Conservation (phyloP, 2,113 vertebrate genomes). For the Rafetus swinhoei region DNA sequence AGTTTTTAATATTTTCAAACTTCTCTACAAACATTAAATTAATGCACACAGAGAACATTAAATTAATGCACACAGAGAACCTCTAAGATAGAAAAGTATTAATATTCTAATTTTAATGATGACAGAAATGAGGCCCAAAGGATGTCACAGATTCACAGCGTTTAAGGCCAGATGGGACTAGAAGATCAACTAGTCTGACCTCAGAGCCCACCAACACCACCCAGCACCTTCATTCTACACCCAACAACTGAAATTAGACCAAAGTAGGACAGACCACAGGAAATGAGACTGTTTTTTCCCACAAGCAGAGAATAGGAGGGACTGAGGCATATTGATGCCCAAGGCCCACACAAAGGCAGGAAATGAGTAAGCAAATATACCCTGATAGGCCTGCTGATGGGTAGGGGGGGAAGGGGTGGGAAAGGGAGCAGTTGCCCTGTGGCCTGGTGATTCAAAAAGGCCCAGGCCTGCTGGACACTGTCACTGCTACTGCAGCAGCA, state of each 20-base stretch:
- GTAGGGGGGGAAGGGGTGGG: too few relatives aligned
- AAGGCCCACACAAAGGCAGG: not conserved
- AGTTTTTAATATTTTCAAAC: rapidly evolving
- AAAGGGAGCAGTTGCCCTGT: too few relatives aligned
- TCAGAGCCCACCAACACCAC: not conserved
- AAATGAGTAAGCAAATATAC: not conserved
- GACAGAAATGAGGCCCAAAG: rapidly evolving
- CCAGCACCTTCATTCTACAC: not conserved
- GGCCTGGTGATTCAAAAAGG: too few relatives aligned
- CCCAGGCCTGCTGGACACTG: too few relatives aligned
- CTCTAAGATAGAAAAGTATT: rapidly evolving
- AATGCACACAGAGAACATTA: rapidly evolving
- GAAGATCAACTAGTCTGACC: not conserved
- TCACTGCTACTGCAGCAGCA: too few relatives aligned
- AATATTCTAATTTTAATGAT: rapidly evolving
- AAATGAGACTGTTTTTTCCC: not conserved
- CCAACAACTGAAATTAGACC: not conserved
- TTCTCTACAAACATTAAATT: rapidly evolving
- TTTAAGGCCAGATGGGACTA: not conserved
- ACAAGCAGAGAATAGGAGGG: not conserved
- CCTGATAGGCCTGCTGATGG: not conserved
- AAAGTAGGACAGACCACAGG: not conserved
- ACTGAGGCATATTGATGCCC: not conserved
- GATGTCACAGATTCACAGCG: rapidly evolving
- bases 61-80: rapidly evolving